phyloP scores from a whole-genome alignment of 2,888 invertebrate species.

The Himalopsyche tibetana region DNA sequence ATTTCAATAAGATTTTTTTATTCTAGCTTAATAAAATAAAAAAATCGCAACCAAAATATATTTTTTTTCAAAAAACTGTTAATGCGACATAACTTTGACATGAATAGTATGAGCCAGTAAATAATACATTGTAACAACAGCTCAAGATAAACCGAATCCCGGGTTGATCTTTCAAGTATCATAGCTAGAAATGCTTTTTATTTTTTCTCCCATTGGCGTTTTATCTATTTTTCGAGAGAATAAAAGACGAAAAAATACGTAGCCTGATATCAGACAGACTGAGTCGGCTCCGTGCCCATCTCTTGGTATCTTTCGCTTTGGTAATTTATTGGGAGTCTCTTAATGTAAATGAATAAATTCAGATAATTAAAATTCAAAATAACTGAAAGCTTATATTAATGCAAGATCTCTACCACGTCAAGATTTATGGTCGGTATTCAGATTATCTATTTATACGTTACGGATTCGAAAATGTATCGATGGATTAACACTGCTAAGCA shows the following conservation, averaged over 20 bases:
- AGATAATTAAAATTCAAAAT: constrained; percentile 63
- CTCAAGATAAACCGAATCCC: background rate
- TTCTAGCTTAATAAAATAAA: too few relatives aligned
- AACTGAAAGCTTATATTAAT: constrained; percentile 46
- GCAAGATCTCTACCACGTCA: constrained; percentile 45
- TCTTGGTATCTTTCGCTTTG: constrained; percentile 54
- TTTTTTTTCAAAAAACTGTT: too few relatives aligned
- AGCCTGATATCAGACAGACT: constrained; percentile 54
- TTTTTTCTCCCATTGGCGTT: constrained; percentile 37
- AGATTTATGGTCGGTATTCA: constrained; percentile 59
- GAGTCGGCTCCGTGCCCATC: constrained; percentile 58
- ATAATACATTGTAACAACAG: background rate
- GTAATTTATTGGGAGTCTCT: constrained; percentile 62
- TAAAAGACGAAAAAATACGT: constrained; percentile 49
- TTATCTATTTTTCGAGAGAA: constrained; percentile 60
- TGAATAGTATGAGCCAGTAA: background rate
- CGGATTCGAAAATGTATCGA: constrained; percentile 45
- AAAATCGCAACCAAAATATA: too few relatives aligned
- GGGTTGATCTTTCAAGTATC: constrained; percentile 20
- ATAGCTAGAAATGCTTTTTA: constrained; percentile 39
- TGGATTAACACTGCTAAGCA: constrained; percentile 14
- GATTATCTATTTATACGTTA: constrained; percentile 46
- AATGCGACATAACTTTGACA: too few relatives aligned
- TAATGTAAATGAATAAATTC: constrained; percentile 64
- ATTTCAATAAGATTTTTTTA: too few relatives aligned